Conservation (phyloP, 2,113 vertebrate genomes). For the Paratilapia polleni region DNA sequence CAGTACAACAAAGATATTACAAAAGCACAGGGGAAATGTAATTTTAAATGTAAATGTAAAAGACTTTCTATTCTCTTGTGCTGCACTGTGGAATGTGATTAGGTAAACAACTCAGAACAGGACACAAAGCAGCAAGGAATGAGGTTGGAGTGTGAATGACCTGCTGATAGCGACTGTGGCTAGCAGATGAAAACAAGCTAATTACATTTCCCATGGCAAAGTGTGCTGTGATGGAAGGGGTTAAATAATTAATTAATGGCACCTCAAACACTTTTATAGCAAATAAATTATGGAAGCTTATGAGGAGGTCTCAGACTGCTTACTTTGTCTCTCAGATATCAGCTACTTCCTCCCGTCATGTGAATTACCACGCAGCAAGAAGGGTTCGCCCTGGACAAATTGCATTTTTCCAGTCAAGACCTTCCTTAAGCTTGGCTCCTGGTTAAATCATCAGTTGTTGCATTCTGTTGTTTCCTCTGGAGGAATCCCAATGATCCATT, state of each 20-base stretch:
- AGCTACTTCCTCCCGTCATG: background rate
- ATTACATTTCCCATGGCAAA: constrained; percentile 49
- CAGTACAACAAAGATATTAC: constrained; percentile 17
- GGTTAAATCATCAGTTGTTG: constrained; percentile 38
- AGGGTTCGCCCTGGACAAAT: constrained; percentile 34
- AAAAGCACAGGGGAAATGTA: constrained; percentile 2
- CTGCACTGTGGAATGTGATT: constrained; percentile 27
- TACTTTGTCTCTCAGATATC: background rate
- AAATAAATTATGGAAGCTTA: background rate
- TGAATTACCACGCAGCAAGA: background rate
- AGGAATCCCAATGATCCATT: constrained; percentile 13
- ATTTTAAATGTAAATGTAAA: constrained; percentile 34
- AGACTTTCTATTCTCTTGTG: constrained; percentile 20
- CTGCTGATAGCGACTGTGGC: constrained; percentile 25
- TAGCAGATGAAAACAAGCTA: constrained; percentile 37
- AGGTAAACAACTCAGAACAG: constrained; percentile 42
- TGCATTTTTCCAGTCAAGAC: constrained; percentile 43
- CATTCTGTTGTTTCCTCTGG: constrained; percentile 21
- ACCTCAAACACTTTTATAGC: constrained; percentile 8
- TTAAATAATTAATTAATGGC: constrained; percentile 13
- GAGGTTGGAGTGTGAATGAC: constrained; percentile 49
- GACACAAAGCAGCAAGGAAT: background rate
- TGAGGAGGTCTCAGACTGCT: background rate
- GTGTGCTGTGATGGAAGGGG: constrained; percentile 13
- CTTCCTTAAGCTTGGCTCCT: background rate